A percentile compares a stretch with the other conserved stretches of the same genome.
phyloP scores from a whole-genome alignment of 2,113 vertebrate species.

The Megatriorchis doriae region DNA sequence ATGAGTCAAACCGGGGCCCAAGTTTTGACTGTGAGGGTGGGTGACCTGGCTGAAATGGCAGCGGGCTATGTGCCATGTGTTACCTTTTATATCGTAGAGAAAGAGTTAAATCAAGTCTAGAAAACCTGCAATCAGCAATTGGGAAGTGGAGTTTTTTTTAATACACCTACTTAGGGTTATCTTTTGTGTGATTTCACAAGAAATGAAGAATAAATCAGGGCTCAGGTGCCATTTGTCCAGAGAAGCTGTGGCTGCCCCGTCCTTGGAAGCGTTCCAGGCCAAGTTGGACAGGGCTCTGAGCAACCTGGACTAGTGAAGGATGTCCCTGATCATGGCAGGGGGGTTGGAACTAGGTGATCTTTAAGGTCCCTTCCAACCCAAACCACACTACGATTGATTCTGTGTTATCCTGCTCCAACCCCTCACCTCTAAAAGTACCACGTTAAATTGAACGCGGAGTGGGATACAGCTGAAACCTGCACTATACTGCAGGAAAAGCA shows the following conservation, averaged over 20 bases:
- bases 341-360: fast-evolving
- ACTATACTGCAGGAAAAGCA: background rate
- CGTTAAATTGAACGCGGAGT: fast-evolving
- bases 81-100: fast-evolving
- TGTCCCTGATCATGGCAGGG: background rate
- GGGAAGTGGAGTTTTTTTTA: background rate
- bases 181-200: background rate
- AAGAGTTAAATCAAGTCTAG: background rate
- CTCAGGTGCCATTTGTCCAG: fast-evolving
- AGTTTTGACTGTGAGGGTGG: fast-evolving
- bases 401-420: fast-evolving
- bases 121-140: background rate
- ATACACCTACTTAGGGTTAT: background rate
- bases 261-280: background rate
- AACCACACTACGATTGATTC: fast-evolving
- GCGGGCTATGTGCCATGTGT: fast-evolving
- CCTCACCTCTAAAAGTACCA: background rate
- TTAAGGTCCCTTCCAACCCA: background rate
- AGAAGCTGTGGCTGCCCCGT: fast-evolving
- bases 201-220: background rate
- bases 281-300: fast-evolving
- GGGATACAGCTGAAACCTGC: too few species aligned
- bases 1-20: fast-evolving
- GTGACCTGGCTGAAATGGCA: background rate
- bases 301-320: fast-evolving